phyloP scores from a whole-genome alignment of 2,113 vertebrate genomes.

The Calyptomena viridis region DNA sequence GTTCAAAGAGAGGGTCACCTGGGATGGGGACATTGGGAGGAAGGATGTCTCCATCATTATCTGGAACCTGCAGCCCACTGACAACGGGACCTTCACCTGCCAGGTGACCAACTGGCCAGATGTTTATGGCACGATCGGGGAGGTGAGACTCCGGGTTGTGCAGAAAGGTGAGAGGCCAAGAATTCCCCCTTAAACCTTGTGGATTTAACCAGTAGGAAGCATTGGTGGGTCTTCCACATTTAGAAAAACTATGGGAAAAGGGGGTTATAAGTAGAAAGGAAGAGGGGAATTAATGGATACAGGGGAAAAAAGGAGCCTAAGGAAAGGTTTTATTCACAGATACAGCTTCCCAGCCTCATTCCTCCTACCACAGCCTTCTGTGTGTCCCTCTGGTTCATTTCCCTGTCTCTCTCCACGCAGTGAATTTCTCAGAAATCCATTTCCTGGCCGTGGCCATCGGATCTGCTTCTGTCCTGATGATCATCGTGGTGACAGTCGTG shows the following conservation, averaged over 20 bases:
- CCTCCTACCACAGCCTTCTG: neutral
- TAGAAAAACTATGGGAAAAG: neutral
- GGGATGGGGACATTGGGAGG: conserved; percentile 84
- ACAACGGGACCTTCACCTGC: conserved; percentile 91
- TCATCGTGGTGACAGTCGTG: conserved; percentile 74
- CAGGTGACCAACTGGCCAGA: conserved; percentile 92
- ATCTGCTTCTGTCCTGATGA: conserved; percentile 75
- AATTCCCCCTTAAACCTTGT: rapidly evolving
- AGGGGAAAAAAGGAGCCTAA: neutral
- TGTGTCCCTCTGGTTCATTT: neutral
- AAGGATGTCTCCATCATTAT: conserved; percentile 84
- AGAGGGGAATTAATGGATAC: neutral
- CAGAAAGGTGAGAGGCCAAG: conserved; percentile 64
- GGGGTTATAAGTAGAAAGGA: neutral
- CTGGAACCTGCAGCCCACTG: conserved; percentile 81
- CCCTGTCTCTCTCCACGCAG: conserved; percentile 66
- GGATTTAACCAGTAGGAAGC: neutral
- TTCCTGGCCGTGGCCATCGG: conserved; percentile 82
- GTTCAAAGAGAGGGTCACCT: conserved; percentile 80
- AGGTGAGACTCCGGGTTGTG: conserved; percentile 83
- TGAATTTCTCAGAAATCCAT: conserved; percentile 85
- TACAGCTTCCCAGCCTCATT: neutral
- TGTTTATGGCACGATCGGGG: conserved; percentile 80
- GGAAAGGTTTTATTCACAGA: neutral
- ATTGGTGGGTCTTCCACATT: neutral